Evolutionary conservation across 2,797 vertebrate genomes (phyloP).

Genomic region (Microchirus variegatus): DNA sequence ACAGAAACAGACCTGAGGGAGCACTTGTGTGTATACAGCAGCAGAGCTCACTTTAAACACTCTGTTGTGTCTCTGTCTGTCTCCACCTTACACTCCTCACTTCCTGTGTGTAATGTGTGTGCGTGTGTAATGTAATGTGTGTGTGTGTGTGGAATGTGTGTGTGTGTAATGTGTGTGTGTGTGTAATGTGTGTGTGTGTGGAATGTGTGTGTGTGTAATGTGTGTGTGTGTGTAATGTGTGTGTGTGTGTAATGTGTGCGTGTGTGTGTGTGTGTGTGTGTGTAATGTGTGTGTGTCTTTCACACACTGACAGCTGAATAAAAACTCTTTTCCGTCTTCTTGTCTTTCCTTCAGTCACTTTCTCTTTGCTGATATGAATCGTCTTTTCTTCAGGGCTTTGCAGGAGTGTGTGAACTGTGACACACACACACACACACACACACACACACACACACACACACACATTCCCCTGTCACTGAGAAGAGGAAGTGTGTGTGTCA

Average conservation of each 20-base stretch:
- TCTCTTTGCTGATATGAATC: not conserved
- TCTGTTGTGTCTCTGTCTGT: too few relatives aligned
- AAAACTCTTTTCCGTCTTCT: constrained; percentile 30
- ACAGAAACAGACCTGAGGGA: too few relatives aligned
- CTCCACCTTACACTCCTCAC: too few relatives aligned
- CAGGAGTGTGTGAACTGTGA: not conserved
- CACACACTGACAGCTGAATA: constrained; percentile 28
- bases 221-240: not conserved
- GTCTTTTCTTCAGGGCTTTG: too few relatives aligned
- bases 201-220: not conserved
- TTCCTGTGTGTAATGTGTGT: too few relatives aligned
- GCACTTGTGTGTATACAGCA: too few relatives aligned
- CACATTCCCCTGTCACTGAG: not conserved
- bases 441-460: not conserved
- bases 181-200: too few relatives aligned
- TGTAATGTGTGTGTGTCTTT: rapidly evolving
- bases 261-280: not conserved
- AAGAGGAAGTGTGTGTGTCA: too few relatives aligned
- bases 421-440: not conserved
- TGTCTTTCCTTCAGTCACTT: constrained; percentile 2
- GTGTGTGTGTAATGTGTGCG: not conserved
- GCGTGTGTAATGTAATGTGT: too few relatives aligned
- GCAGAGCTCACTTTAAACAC: too few relatives aligned
- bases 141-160: too few relatives aligned
- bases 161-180: too few relatives aligned